A percentile compares a stretch with the other conserved stretches of the same genome.
Conservation (phyloP, 2,797 vertebrate species). For the Enteromius argenteus region DNA sequence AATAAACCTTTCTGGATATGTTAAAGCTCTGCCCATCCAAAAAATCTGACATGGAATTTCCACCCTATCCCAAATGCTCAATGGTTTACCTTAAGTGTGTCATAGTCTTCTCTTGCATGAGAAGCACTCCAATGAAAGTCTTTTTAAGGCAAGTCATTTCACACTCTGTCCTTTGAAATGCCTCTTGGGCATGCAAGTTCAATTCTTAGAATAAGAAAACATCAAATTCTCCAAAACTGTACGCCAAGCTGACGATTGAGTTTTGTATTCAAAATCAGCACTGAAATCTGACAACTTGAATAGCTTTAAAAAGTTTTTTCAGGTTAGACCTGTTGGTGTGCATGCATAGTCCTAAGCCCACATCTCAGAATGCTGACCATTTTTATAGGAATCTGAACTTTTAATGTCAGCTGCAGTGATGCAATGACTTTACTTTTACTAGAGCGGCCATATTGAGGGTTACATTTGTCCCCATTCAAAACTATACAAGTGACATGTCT, state of each 20-base stretch:
- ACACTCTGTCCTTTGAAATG: not conserved
- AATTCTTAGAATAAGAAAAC: not conserved
- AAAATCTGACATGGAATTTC: not conserved
- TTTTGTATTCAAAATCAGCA: not conserved
- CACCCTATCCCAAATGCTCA: not conserved
- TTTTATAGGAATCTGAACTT: not conserved
- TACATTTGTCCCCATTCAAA: not conserved
- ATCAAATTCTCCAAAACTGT: not conserved
- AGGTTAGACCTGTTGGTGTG: not conserved
- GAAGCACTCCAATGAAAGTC: not conserved
- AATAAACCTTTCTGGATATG: conserved; percentile 22
- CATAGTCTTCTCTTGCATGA: not conserved
- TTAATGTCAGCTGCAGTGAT: not conserved
- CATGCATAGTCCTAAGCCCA: not conserved
- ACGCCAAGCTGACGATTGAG: not conserved
- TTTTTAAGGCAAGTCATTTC: not conserved
- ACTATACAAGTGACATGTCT: not conserved
- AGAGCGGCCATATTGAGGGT: not conserved
- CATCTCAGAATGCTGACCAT: not conserved
- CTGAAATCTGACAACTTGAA: not conserved
- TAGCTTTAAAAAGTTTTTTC: not conserved
- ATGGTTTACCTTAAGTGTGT: not conserved
- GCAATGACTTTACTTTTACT: not conserved
- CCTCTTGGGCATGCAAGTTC: not conserved
- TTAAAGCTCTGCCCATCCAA: not conserved